These are phyloP conservation scores for Zosterops hypoxanthus DNA, from an alignment of 2,113 vertebrate genomes.

Conservation along the genomic window DNA sequence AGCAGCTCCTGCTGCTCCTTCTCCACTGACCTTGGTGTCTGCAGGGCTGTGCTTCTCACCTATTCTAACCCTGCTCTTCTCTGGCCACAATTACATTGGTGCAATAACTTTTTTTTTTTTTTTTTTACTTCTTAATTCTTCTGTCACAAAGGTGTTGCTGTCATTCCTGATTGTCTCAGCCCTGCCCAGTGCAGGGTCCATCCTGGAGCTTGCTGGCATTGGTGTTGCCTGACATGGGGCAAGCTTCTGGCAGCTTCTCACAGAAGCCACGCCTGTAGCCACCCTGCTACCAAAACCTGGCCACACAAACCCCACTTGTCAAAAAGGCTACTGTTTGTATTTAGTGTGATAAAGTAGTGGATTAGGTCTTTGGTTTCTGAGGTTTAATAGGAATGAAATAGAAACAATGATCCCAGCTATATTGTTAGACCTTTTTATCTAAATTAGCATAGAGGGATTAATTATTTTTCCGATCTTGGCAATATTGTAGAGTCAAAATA, in stretches of 20 bases:
- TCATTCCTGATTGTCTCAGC: neutral
- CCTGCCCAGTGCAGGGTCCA: neutral
- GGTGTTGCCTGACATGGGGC: neutral
- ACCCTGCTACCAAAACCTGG: neutral
- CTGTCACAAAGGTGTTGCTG: neutral
- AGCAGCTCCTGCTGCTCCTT: neutral
- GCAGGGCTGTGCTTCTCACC: neutral
- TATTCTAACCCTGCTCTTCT: neutral
- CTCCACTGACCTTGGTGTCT: neutral
- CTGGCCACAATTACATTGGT: neutral
- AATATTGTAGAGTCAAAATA: neutral
- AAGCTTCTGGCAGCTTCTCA: neutral
- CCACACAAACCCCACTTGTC: neutral
- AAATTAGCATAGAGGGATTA: neutral
- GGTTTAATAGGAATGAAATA: neutral
- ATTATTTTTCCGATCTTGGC: neutral
- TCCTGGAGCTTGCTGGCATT: neutral
- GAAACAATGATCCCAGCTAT: accelerated
- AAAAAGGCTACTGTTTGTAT: neutral
- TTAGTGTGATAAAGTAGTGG: accelerated
- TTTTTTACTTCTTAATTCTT: neutral
- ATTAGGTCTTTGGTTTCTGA: neutral
- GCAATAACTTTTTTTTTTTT: neutral
- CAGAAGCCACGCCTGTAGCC: neutral
- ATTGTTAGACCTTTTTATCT: neutral